Conservation (phyloP, 2,888 invertebrate species). For the Xestia xanthographa region DNA sequence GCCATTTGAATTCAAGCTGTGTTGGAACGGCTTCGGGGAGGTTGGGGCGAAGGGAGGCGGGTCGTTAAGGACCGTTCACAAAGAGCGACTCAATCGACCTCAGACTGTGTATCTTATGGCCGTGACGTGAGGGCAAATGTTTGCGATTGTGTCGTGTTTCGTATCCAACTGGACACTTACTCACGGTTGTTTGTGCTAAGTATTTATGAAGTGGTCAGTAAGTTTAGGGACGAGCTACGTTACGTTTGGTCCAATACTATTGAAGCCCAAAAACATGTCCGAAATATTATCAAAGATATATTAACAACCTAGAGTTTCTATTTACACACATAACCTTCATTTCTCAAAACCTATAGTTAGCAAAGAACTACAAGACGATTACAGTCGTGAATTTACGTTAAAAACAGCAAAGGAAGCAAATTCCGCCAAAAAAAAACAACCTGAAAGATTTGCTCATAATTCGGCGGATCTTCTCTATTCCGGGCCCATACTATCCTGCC, state of each 20-base stretch:
- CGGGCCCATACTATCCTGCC: constrained; percentile 36
- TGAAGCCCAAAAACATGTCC: neutral
- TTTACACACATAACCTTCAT: neutral
- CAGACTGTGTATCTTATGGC: constrained; percentile 79
- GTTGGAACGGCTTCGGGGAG: constrained; percentile 67
- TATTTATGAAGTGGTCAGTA: constrained; percentile 70
- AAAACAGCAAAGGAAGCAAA: constrained; percentile 31
- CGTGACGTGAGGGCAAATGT: constrained; percentile 76
- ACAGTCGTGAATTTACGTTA: neutral
- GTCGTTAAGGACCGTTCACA: constrained; percentile 76
- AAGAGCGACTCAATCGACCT: constrained; percentile 77
- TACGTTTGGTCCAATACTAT: constrained; percentile 8
- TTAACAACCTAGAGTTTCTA: neutral
- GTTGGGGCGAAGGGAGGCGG: constrained; percentile 52
- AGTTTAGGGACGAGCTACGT: constrained; percentile 38
- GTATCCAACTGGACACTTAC: constrained; percentile 68
- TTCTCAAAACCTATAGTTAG: constrained; percentile 9
- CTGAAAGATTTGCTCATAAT: constrained; percentile 53
- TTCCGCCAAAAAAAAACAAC: constrained; percentile 40
- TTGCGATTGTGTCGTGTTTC: constrained; percentile 68
- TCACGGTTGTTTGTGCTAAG: constrained; percentile 63
- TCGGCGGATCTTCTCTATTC: constrained; percentile 42
- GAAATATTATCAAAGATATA: neutral
- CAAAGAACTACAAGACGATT: neutral
- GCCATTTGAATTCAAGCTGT: constrained; percentile 82